Conservation (phyloP, 2,888 invertebrate genomes). For the Spatulosminthurus flaviceps region DNA sequence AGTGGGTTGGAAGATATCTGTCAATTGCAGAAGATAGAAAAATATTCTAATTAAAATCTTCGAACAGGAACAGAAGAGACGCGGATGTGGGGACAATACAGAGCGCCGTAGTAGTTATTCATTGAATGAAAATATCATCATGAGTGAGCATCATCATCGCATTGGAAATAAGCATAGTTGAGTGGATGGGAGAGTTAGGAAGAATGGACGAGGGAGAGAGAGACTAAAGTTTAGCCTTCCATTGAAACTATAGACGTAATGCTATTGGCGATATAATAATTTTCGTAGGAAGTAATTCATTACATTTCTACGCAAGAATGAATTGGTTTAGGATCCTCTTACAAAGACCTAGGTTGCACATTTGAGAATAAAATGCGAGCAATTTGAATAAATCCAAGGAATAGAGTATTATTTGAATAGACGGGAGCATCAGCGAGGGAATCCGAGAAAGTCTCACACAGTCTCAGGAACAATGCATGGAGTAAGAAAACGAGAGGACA, state of each 20-base stretch:
- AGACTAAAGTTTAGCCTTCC: neutral
- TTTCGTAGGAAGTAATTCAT: conserved; percentile 6
- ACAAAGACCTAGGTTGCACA: neutral
- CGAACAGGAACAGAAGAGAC: no score
- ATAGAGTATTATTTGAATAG: neutral
- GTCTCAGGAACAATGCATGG: neutral
- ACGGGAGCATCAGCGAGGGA: no score
- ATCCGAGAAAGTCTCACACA: no score
- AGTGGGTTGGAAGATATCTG: no score
- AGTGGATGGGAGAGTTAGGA: neutral
- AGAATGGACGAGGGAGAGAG: neutral
- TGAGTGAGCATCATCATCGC: no score
- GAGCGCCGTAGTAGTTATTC: no score
- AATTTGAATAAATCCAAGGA: conserved; percentile 5
- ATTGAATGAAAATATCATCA: neutral
- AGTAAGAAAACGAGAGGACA: neutral
- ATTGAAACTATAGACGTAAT: neutral
- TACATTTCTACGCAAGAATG: conserved; percentile 8
- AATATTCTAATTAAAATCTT: no score
- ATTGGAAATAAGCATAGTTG: no score
- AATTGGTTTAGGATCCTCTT: neutral
- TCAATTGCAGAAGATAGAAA: no score
- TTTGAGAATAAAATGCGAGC: neutral
- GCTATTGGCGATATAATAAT: conserved; percentile 13
- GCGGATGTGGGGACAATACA: no score